phyloP scores from a whole-genome alignment of 2,888 invertebrate genomes.

The Timandra comae region DNA sequence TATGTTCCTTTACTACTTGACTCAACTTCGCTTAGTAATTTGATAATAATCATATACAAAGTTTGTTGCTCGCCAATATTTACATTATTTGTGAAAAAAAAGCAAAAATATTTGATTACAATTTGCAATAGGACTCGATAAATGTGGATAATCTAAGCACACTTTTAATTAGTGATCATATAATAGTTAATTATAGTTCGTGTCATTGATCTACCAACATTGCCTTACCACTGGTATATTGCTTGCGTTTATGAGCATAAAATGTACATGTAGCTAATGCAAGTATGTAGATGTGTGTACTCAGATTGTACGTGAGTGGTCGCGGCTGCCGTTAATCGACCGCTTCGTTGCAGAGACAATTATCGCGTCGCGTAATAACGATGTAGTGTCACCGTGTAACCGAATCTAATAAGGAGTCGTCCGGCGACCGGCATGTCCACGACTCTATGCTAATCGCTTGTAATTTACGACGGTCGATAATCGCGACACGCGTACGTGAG shows the following conservation, averaged over 20 bases:
- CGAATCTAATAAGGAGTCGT: constrained; percentile 62
- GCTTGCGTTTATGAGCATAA: no score
- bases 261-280: neutral
- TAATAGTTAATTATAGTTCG: no score
- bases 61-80: no score
- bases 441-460: constrained; percentile 68
- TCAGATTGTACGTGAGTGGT: constrained; percentile 49
- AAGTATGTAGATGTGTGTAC: constrained; percentile 18
- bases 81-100: no score
- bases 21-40: constrained; percentile 5
- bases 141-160: neutral
- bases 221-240: no score
- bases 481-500: constrained; percentile 71
- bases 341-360: constrained; percentile 66
- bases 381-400: constrained; percentile 54
- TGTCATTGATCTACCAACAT: no score
- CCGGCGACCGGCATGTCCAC: constrained; percentile 52
- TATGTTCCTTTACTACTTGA: constrained; percentile 17
- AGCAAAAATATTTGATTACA: no score
- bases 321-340: constrained; percentile 67
- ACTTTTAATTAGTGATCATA: no score
- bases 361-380: constrained; percentile 69
- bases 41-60: no score
- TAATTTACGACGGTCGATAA: constrained; percentile 72
- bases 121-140: no score